Evolutionary conservation across 2,113 vertebrate genomes (phyloP).

Genomic region (Pycnonotus jocosus): DNA sequence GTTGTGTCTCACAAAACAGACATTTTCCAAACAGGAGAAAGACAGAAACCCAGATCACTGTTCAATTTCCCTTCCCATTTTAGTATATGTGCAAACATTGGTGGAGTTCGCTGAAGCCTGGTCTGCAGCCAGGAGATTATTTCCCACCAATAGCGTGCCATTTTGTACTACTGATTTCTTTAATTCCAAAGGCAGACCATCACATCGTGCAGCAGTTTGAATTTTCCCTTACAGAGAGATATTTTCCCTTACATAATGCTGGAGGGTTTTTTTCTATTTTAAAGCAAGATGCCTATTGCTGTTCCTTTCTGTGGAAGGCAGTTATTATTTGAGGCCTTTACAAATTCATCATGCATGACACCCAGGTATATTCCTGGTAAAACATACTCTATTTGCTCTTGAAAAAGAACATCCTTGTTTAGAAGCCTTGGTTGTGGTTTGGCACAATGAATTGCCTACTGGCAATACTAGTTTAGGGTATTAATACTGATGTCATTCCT

Average conservation of each 20-base stretch:
- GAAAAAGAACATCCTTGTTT: neutral
- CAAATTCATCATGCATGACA: neutral
- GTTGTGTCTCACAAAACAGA: neutral
- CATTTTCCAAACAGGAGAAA: neutral
- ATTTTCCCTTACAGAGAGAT: neutral
- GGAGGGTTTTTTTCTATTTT: neutral
- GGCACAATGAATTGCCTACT: neutral
- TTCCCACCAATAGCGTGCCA: neutral
- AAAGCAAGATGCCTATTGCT: neutral
- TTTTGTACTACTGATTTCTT: neutral
- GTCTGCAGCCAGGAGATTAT: neutral
- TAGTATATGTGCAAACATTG: neutral
- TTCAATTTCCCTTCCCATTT: neutral
- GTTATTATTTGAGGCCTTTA: neutral
- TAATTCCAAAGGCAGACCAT: neutral
- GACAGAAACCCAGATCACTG: neutral
- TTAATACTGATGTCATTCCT: neutral
- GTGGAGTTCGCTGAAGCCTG: neutral
- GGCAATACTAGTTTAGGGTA: neutral
- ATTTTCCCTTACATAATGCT: neutral
- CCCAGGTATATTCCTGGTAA: neutral
- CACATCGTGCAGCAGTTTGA: neutral
- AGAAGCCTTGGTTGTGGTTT: slow-evolving; percentile 3
- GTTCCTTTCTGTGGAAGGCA: neutral
- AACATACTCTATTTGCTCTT: neutral